Evolutionary conservation across 1,140 invertebrate species (phyloP), one percentile per base, ranked within the genome.

Genomic region (Atta cephalotes): DNA sequence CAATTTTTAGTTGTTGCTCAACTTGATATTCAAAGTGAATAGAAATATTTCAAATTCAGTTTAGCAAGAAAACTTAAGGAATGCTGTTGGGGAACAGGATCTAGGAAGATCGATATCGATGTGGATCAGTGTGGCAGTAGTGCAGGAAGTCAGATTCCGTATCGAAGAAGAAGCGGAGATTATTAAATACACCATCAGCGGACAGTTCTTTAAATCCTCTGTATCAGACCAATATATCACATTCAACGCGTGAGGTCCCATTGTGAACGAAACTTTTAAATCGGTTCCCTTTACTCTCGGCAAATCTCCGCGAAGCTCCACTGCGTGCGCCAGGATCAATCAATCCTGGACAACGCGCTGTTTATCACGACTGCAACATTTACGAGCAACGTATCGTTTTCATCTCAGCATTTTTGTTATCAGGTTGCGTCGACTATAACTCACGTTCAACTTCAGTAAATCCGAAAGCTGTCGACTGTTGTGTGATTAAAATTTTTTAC

Each of bases 61-160:
- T 76, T 62, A 49, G 4, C 18, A 16, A 74, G 39, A 21, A 84
- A 84, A 74, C 9, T 14, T 49, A 31, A n/a, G 16, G 51, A 81
- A 58, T 71, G 65, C 39, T 45, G 78, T 74, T 56, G 25, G 21
- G 21, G 58, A 90, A 90, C 84, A 90, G 84, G 90, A 91, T 91
- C 88, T 91, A 88, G 76, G 56, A 80, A 91, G 90, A 91, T 91
- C 74, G 81, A 89, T 91, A 91, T 91, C 90, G 90, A 91, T 91
- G 90, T 91, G 88, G 90, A 91, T 91, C 79, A 91, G 90, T 91
- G 86, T 91, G 90, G 90, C 90, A 91, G 82, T 91, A 87, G 89
- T 91, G 78, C 90, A 81, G 72, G 74, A 79, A 82, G 79, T 79
- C 70, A 25, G 63, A 63, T 49, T 74, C 74, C 58, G 86, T 45